Base-by-base conservation (phyloP, 2,888 invertebrate genomes). In the Meghimatium bilineatum region DNA sequence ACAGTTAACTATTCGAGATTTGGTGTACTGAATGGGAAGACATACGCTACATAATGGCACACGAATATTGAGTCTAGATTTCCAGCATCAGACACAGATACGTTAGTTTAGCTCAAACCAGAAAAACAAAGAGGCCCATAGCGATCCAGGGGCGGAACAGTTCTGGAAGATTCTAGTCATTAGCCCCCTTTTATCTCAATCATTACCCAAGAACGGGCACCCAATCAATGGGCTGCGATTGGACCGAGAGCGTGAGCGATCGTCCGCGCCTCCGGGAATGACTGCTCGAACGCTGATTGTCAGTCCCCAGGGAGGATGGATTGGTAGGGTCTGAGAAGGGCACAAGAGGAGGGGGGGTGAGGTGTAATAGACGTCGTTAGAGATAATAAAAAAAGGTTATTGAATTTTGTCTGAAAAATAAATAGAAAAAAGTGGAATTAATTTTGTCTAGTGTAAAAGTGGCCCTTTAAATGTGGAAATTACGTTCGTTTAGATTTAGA, bases 221-320 rank as follows among this genome's bases (percentile, higher is more conserved):
- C 60, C 77, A 77, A 63, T 63, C 60, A 77, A 77, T 63, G 77
- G 76, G 77, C 77, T 77, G 77, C 77, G 77, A 77, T 77, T 77
- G 23, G 77, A 23, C 34, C 76, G 76, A n/a, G 36, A 38, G 20
- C 34, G 36, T 36, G 77, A 77, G 38, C 17, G 60, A 63, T 60
- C 26, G 36, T 36, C n/a, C 10, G 17, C 38, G 60, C 63, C 60
- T 63, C 60, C 38, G 36, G 77, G 77, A 63, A 29, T 63, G 14
- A 60, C 60, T n/a, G 77, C 20, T 14, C 6, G 36, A 77, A 20
- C 36, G 77, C 38, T 77, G 77, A 77, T 77, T 77, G 77, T 60
- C 63, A 20, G 49, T 36, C 38, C 38, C 38, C 71, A 5, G 63
- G 63, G 38, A 17, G 36, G 26, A 29, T 6, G 60, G 3, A 63